Evolutionary conservation across 2,888 invertebrate genomes (phyloP).

Genomic region (Siphonodentalium dalli): DNA sequence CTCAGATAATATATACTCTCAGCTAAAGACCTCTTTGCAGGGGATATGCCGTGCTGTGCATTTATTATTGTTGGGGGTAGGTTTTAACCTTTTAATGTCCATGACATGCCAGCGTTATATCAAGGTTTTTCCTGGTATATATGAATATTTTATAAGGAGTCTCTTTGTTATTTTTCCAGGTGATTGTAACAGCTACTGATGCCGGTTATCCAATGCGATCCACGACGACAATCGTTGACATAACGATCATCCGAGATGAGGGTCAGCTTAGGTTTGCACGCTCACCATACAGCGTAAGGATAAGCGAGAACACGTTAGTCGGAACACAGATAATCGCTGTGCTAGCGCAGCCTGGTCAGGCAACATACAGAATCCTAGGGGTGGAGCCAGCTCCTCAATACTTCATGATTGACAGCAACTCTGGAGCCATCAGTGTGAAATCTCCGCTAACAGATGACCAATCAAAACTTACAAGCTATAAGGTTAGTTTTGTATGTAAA

Average conservation of each 20-base stretch:
- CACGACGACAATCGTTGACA: constrained; percentile 23
- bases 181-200: constrained; percentile 31
- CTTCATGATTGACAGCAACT: constrained; percentile 25
- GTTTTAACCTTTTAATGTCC: too few relatives aligned
- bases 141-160: too few relatives aligned
- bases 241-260: constrained; percentile 31
- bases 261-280: constrained; percentile 29
- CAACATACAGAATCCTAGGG: constrained; percentile 37
- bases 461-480: constrained; percentile 28
- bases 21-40: too few relatives aligned
- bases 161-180: constrained; percentile 26
- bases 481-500: constrained; percentile 24
- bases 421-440: constrained; percentile 34
- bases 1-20: too few relatives aligned
- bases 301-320: constrained; percentile 33
- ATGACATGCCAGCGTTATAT: too few relatives aligned
- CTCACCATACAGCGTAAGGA: constrained; percentile 24
- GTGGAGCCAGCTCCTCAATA: constrained; percentile 35
- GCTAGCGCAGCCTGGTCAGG: constrained; percentile 37
- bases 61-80: too few relatives aligned
- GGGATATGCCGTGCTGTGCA: too few relatives aligned
- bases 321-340: constrained; percentile 24
- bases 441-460: constrained; percentile 35
- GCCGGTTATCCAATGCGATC: constrained; percentile 26
- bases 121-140: too few relatives aligned